Percentiles rank a stretch among this genome's conserved stretches.
These are phyloP conservation scores for Nomada fucata DNA, from an alignment of 2,888 invertebrate genomes.

Conservation along the genomic window DNA sequence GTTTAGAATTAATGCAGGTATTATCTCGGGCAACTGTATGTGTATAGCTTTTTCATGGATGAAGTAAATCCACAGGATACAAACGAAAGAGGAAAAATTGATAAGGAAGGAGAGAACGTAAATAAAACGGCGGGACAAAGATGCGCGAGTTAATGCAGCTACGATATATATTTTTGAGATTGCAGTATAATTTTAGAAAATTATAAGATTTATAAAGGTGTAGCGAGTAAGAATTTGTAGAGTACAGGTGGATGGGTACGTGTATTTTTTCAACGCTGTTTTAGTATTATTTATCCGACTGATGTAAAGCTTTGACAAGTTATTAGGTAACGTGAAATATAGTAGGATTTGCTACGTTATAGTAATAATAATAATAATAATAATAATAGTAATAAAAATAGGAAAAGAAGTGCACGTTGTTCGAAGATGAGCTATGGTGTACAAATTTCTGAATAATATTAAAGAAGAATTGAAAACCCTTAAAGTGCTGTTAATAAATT, in stretches of 20 bases:
- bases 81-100: background rate
- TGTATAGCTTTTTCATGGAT: constrained; percentile 50
- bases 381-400: background rate
- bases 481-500: background rate
- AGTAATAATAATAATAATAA: background rate
- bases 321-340: constrained; percentile 6
- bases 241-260: constrained; percentile 65
- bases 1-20: constrained; percentile 55
- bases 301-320: constrained; percentile 26
- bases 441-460: constrained; percentile 12
- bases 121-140: constrained; percentile 61
- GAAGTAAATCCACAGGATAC: constrained; percentile 34
- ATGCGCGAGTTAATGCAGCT: constrained; percentile 74
- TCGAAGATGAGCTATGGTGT: constrained; percentile 14
- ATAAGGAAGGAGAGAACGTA: constrained; percentile 31
- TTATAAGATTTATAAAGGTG: constrained; percentile 82
- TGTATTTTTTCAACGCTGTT: constrained; percentile 45
- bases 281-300: constrained; percentile 49
- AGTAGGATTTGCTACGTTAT: constrained; percentile 18
- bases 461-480: constrained; percentile 2
- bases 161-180: constrained; percentile 83
- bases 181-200: constrained; percentile 82
- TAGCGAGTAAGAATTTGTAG: constrained; percentile 76
- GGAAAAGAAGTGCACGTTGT: background rate
- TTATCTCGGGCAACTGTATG: constrained; percentile 56